Evolutionary conservation across 2,113 vertebrate genomes (phyloP).

Genomic region (Cynoglossus semilaevis): DNA sequence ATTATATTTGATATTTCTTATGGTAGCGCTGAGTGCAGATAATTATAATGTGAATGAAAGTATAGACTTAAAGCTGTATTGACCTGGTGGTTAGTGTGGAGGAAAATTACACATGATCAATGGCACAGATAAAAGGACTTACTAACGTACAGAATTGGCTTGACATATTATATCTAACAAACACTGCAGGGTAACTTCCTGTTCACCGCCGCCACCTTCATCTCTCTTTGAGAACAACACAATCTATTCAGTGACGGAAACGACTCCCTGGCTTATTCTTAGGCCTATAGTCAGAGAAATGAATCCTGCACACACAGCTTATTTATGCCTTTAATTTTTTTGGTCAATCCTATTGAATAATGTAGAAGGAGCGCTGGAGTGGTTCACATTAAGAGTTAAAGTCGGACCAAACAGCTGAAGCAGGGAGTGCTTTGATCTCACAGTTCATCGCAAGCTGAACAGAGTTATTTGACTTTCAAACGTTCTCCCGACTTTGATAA

Average conservation of each 20-base stretch:
- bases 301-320: not conserved
- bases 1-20: too few species aligned
- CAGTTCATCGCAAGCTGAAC: too few species aligned
- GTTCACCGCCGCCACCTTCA: not conserved
- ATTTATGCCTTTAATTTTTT: slow-evolving; percentile 9
- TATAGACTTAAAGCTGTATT: slow-evolving; percentile 18
- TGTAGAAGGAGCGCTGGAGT: not conserved
- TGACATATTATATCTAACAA: slow-evolving; percentile 32
- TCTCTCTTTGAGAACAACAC: slow-evolving; percentile 29
- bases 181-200: slow-evolving; percentile 2
- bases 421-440: not conserved
- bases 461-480: too few species aligned
- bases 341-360: slow-evolving; percentile 7
- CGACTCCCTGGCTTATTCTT: slow-evolving; percentile 1
- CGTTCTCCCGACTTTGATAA: too few species aligned
- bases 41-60: too few species aligned
- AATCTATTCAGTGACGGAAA: slow-evolving; percentile 19
- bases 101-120: slow-evolving; percentile 34
- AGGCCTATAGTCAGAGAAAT: slow-evolving; percentile 4
- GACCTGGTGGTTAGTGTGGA: slow-evolving; percentile 26
- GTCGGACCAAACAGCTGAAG: slow-evolving; percentile 4
- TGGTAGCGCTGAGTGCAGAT: too few species aligned
- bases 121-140: slow-evolving; percentile 40
- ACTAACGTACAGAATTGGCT: slow-evolving; percentile 25
- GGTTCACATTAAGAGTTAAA: slow-evolving; percentile 1